Evolutionary conservation across 2,888 invertebrate genomes (phyloP).

Genomic region (Entomobrya multifasciata): DNA sequence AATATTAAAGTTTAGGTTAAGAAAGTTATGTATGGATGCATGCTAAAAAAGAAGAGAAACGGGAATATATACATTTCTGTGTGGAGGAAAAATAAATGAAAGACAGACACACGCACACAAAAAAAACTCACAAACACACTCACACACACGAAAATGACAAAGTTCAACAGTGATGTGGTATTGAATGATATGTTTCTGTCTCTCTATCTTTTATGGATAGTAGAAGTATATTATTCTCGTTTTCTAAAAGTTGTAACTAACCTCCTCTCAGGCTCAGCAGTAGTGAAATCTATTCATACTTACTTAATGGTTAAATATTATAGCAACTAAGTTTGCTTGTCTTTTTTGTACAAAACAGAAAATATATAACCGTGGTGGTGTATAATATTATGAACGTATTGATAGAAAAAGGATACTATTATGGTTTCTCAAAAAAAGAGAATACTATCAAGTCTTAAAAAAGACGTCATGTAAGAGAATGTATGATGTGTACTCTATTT

Average conservation of each 20-base stretch:
- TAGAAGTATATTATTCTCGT: background rate
- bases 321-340: too few species aligned
- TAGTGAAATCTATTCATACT: too few species aligned
- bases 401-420: too few species aligned
- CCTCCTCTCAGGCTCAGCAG: background rate
- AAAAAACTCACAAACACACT: constrained; percentile 8
- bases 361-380: too few species aligned
- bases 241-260: background rate
- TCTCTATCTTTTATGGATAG: constrained; percentile 31
- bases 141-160: constrained; percentile 62
- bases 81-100: constrained; percentile 35
- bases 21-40: constrained; percentile 19
- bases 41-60: constrained; percentile 10
- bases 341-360: too few species aligned
- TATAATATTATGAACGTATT: too few species aligned
- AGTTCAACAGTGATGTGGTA: constrained; percentile 60
- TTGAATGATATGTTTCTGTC: constrained; percentile 25
- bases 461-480: too few species aligned
- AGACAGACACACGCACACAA: constrained; percentile 37
- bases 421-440: too few species aligned
- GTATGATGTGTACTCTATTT: background rate
- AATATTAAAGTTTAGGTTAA: constrained; percentile 30
- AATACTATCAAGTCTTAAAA: background rate
- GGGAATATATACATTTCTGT: constrained; percentile 37
- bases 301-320: too few species aligned